phyloP scores from a whole-genome alignment of 2,797 vertebrate species.

The Sebastolobus altivelis region DNA sequence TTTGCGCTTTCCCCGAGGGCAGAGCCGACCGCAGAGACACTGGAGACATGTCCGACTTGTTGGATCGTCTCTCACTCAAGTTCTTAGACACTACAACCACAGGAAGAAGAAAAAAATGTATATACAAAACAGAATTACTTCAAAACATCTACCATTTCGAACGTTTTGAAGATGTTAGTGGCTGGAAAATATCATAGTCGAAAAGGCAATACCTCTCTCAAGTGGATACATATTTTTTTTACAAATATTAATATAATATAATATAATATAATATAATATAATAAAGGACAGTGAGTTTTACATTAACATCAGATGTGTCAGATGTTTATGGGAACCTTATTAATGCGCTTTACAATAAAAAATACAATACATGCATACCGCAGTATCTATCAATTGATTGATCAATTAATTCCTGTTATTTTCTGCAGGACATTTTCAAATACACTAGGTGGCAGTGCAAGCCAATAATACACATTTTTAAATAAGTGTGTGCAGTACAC shows the following conservation, averaged over 20 bases:
- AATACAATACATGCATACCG: not conserved
- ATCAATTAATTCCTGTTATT: not conserved
- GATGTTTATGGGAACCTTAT: not conserved
- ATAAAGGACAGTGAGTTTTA: not conserved
- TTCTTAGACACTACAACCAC: slow-evolving; percentile 91
- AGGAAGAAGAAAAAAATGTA: not conserved
- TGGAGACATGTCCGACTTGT: slow-evolving; percentile 94
- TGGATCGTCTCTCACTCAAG: slow-evolving; percentile 90
- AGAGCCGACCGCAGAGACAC: slow-evolving; percentile 89
- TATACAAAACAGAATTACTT: not conserved
- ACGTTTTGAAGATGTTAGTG: too few species aligned
- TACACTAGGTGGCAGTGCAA: slow-evolving; percentile 71
- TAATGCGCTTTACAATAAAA: too few species aligned
- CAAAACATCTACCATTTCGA: not conserved
- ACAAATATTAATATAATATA: not conserved
- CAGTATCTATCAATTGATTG: not conserved
- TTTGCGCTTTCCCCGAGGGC: slow-evolving; percentile 88
- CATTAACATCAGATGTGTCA: not conserved
- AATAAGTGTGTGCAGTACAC: not conserved
- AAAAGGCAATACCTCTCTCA: not conserved
- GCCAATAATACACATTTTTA: not conserved
- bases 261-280: not conserved
- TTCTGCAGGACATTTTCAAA: slow-evolving; percentile 6
- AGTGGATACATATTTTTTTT: not conserved
- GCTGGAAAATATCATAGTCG: not conserved